Evolutionary conservation across 2,113 vertebrate genomes (phyloP).

Genomic region (Potamarius usumacintae): DNA sequence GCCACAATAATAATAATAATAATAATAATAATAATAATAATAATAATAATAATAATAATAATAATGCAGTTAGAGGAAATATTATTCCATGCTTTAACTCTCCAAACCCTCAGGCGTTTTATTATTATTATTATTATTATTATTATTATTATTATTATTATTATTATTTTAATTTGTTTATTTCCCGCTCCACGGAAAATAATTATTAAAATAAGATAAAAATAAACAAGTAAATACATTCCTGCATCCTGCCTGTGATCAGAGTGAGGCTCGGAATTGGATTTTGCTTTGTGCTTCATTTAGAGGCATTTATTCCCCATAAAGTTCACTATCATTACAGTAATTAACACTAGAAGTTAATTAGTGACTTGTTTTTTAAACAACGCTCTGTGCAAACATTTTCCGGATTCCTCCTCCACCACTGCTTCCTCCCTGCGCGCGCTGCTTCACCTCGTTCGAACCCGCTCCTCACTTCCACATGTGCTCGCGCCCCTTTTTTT

Average conservation of each 20-base stretch:
- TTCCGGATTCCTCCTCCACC: too few species aligned
- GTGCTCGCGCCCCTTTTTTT: slow-evolving; percentile 70
- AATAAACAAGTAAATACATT: background rate
- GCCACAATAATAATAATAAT: too few species aligned
- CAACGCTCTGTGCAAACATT: too few species aligned
- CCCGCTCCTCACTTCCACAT: too few species aligned
- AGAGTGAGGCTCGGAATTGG: background rate
- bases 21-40: too few species aligned
- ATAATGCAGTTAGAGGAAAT: background rate
- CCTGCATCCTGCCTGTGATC: too few species aligned
- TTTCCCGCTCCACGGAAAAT: background rate
- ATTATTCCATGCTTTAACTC: background rate
- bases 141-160: too few species aligned
- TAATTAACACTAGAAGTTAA: background rate
- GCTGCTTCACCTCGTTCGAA: too few species aligned
- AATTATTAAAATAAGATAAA: background rate
- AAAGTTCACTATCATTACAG: background rate
- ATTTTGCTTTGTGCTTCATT: background rate
- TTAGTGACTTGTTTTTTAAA: too few species aligned
- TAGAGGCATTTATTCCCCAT: background rate
- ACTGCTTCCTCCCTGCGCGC: background rate
- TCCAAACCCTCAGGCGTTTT: background rate
- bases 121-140: too few species aligned
- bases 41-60: too few species aligned
- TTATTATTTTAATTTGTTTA: too few species aligned